Evolutionary conservation across 2,113 vertebrate species (phyloP).

Genomic region (Macquaria australasica): DNA sequence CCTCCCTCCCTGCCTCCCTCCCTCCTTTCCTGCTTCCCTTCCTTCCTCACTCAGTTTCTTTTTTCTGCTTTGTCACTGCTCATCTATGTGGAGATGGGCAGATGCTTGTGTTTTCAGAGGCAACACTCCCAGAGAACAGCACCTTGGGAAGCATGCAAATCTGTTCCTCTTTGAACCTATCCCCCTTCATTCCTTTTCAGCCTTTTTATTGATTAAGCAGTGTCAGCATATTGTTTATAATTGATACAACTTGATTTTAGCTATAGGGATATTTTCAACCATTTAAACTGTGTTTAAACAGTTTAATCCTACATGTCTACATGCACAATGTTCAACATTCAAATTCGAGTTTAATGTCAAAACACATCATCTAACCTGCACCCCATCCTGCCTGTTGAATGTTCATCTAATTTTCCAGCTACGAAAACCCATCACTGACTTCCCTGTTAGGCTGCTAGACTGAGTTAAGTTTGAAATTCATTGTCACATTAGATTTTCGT

Average conservation of each 20-base stretch:
- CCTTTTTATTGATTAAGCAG: conserved; percentile 12
- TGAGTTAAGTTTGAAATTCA: background rate
- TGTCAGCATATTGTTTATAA: conserved; percentile 2
- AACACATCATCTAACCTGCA: background rate
- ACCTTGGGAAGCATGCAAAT: conserved; percentile 55
- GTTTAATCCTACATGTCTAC: background rate
- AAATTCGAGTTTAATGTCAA: background rate
- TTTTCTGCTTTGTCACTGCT: conserved; percentile 82
- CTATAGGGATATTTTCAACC: background rate
- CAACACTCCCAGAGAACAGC: conserved; percentile 57
- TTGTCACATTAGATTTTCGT: background rate
- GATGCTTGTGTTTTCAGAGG: conserved; percentile 75
- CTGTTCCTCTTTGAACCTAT: background rate
- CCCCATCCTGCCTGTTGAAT: background rate
- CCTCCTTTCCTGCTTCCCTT: background rate
- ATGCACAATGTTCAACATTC: background rate
- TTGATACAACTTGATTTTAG: background rate
- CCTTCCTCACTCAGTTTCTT: conserved; percentile 6
- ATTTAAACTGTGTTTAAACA: background rate
- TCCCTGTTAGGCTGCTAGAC: background rate
- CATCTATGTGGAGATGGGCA: conserved; percentile 67
- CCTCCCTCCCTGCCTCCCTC: background rate
- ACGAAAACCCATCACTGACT: background rate
- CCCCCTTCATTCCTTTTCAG: background rate
- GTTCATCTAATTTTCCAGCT: background rate